Base-by-base conservation (phyloP, 2,113 vertebrate species). In the Anser cygnoides region DNA sequence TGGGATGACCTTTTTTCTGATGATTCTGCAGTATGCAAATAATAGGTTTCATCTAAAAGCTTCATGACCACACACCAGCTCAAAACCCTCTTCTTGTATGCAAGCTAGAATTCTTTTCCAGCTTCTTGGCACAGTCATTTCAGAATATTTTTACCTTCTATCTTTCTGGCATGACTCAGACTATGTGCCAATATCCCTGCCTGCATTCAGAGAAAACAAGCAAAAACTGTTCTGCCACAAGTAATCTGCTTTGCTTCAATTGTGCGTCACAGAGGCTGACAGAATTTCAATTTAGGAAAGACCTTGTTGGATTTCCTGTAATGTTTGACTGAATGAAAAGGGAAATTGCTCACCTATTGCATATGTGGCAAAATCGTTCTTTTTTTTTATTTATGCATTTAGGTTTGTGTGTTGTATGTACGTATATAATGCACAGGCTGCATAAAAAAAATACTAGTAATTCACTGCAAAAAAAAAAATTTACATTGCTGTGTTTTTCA, bases 21-120 rank as follows among this genome's bases (percentile, higher is more conserved):
- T 94, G 93, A 93, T 67, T 96, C 74, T 65, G 89, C 95, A 94
- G 54, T 68, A 74, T 93, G 92, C 54, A 96, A 97, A 96, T 97
- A 85, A 91, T 77, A 96, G 96, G 84, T 88, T 97, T 96, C 61
- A 37, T 75, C 75, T 67, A 29, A 39, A 81, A 81, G 81, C 84
- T 93, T 91, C 92, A 44, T 92, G 84, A 70, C 74, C 71, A 49
- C 29, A 41, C 23, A 65, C 72, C 68, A 77, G 49, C 81, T 87
- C 65, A 76, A 84, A 72, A 72, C 84, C 29, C 33, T 81, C 50
- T 50, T 84, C 70, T 84, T 94, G 49, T 49, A 35, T 91, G 76
- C 91, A 89, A 95, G 61, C 91, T 94, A 37, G 70, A 61, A 23
- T 87, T 91, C 33, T 83, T 93, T 97, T 70, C 81, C 77, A 84